phyloP scores from a whole-genome alignment of 2,797 vertebrate genomes.

The Enteromius unitaeniatus region DNA sequence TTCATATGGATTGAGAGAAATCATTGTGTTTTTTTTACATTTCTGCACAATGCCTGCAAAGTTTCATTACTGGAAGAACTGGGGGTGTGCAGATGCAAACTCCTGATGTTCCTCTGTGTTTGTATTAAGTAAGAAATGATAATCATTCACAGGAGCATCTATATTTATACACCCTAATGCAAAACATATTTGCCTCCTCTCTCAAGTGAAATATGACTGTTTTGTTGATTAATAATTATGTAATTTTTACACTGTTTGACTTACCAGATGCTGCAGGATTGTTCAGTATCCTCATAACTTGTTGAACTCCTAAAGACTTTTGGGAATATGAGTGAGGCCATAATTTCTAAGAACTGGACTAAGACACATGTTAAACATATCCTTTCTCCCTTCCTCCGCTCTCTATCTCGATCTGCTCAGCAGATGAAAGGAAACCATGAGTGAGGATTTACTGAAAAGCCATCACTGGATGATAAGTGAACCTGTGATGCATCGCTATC shows the following conservation, averaged over 20 bases:
- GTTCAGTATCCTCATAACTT: neutral
- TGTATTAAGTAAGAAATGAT: neutral
- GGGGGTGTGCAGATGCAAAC: neutral
- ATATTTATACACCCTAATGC: neutral
- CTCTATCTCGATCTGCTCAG: constrained; percentile 6
- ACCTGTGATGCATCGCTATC: constrained; percentile 18
- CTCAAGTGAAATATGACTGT: neutral
- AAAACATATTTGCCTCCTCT: neutral
- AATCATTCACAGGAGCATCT: neutral
- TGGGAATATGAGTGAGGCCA: neutral
- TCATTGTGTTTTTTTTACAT: neutral
- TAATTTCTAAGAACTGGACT: neutral
- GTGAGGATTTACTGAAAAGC: neutral
- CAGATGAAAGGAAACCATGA: constrained; percentile 31
- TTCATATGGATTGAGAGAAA: neutral
- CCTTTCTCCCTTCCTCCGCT: neutral
- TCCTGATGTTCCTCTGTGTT: neutral
- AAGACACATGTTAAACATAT: constrained; percentile 15
- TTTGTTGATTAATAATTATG: neutral
- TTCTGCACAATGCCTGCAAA: neutral
- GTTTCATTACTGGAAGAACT: neutral
- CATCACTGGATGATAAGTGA: neutral
- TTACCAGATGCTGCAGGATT: neutral
- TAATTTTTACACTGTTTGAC: neutral
- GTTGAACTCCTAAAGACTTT: neutral